Conservation (phyloP, 2,113 vertebrate species). For the Gymnobelideus leadbeateri region DNA sequence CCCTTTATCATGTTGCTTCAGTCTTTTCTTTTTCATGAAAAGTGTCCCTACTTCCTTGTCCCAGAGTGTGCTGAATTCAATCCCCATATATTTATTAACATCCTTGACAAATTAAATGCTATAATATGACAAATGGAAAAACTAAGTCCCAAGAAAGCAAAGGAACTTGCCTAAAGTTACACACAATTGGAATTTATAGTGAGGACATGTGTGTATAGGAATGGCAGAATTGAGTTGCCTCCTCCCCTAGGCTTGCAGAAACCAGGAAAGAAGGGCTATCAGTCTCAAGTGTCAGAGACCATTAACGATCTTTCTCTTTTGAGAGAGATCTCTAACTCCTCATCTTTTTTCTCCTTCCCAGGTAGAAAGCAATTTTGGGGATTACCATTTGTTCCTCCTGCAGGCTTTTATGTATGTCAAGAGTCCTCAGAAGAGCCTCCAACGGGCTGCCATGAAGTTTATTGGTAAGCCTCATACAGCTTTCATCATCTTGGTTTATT, state of each 20-base stretch:
- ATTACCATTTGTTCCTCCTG: not conserved
- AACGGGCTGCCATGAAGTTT: not conserved
- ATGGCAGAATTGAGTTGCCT: not conserved
- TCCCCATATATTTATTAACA: not conserved
- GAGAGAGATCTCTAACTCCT: not conserved
- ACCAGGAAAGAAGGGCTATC: not conserved
- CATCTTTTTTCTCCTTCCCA: not conserved
- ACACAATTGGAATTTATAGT: not conserved
- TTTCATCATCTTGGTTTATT: not conserved
- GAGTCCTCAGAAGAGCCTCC: not conserved
- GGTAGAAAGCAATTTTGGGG: not conserved
- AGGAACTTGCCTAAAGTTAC: not conserved
- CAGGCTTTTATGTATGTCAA: not conserved
- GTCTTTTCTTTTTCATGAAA: not conserved
- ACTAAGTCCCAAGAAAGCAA: not conserved
- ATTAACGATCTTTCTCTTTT: not conserved
- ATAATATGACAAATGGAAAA: not conserved
- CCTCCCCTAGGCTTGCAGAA: not conserved
- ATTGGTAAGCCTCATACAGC: not conserved
- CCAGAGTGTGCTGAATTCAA: not conserved
- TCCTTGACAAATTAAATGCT: not conserved
- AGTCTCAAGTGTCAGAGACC: not conserved
- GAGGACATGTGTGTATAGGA: not conserved
- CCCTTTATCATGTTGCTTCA: not conserved
- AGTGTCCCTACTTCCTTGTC: not conserved